phyloP scores from a whole-genome alignment of 2,113 vertebrate genomes.

The Calidris pugnax region DNA sequence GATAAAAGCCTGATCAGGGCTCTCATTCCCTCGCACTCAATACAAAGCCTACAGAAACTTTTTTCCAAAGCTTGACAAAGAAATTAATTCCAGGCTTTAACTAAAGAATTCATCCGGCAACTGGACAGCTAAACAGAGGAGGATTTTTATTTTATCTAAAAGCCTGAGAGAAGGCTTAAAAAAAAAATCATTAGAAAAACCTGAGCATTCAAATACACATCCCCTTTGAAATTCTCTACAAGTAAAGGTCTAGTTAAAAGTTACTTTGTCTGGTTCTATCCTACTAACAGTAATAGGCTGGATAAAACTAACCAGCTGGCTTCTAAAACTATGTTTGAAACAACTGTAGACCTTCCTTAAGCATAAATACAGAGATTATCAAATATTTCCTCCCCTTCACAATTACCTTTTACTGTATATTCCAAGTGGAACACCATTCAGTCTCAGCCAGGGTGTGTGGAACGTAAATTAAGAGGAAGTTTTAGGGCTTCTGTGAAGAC shows the following conservation, averaged over 20 bases:
- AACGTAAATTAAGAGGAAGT: neutral
- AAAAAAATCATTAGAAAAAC: neutral
- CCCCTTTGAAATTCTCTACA: neutral
- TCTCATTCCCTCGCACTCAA: neutral
- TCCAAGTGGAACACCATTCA: neutral
- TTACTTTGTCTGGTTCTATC: neutral
- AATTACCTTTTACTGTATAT: neutral
- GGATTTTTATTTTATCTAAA: neutral
- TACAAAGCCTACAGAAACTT: neutral
- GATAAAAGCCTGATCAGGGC: neutral
- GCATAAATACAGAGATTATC: neutral
- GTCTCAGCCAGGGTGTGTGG: neutral
- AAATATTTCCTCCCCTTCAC: neutral
- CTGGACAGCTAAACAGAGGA: neutral
- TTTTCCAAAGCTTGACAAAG: neutral
- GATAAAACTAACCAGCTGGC: neutral
- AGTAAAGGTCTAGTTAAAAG: neutral
- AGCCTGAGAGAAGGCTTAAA: neutral
- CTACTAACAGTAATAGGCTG: neutral
- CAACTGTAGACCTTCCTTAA: neutral
- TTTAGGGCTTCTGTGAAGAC: neutral
- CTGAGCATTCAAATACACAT: neutral
- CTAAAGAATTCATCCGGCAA: neutral
- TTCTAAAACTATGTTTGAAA: neutral
- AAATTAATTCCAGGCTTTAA: neutral